Evolutionary conservation across 2,888 invertebrate species (phyloP), one percentile per base, ranked within the genome.

Genomic region (Andrena bucephala): DNA sequence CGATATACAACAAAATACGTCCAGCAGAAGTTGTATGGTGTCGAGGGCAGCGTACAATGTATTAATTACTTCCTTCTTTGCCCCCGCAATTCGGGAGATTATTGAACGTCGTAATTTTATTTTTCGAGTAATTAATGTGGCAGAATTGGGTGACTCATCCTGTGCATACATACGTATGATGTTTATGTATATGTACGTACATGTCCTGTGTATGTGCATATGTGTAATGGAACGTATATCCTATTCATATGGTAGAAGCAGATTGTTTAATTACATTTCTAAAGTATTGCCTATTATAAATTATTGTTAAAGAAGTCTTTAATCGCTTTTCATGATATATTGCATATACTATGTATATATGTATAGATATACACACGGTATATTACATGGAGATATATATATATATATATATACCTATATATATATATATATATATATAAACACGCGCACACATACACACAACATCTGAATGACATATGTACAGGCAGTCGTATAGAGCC

Each of bases 401-500:
- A 76, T 70, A 71, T 69, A 77, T 66, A 83, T 60, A 75, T 73
- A 75, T 69, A 60, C n/a, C n/a, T n/a, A n/a, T n/a, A 42, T 70
- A 89, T 75, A 83, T 79, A 85, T 83, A 76, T 70, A 71, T 69
- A 77, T 66, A 83, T 60, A 75, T 73, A 75, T 69, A 60, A 69
- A 80, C 63, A 72, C 67, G 59, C 66, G 62, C 77, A 77, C 71
- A 69, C 83, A 82, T 63, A 83, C 78, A 84, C 71, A 84, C 31
- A 63, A 81, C 52, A 72, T 73, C 69, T 77, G 82, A 77, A 84
- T 81, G 78, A 81, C 81, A 69, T 70, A 77, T 86, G 80, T 87
- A 82, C 86, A 83, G 88, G 89, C 88, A 87, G 84, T 86, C 84
- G 84, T 81, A 87, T 84, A 80, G 71, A 84, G 88, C 86, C 88